Percentiles rank a stretch among this genome's conserved stretches.
These are phyloP conservation scores for Kobus ellipsiprymnus DNA, from an alignment of 2,113 vertebrate genomes.

Conservation along the genomic window DNA sequence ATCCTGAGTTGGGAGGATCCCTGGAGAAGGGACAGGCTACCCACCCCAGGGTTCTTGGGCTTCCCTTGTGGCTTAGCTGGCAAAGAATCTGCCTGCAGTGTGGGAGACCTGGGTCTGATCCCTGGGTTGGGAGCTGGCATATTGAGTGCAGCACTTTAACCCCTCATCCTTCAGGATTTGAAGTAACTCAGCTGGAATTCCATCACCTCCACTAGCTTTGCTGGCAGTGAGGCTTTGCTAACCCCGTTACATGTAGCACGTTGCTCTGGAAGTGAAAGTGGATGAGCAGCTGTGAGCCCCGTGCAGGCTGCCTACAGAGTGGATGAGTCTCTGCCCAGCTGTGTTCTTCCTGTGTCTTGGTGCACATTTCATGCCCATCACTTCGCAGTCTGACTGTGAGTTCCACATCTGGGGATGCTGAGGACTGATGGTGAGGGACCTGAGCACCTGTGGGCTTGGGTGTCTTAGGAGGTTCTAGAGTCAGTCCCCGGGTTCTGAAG, in stretches of 20 bases:
- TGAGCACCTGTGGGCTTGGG: neutral
- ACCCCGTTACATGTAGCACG: accelerated
- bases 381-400: neutral
- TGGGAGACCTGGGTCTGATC: neutral
- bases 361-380: neutral
- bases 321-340: neutral
- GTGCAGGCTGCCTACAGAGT: accelerated
- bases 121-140: neutral
- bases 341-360: neutral
- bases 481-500: neutral
- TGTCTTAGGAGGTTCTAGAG: neutral
- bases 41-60: neutral
- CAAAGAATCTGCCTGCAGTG: neutral
- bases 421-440: neutral
- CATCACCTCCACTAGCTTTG: neutral
- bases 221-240: neutral
- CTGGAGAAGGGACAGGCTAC: neutral
- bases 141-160: neutral
- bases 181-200: neutral
- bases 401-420: neutral
- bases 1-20: neutral
- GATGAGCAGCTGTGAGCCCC: neutral
- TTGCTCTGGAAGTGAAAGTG: neutral
- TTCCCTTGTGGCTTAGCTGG: neutral
- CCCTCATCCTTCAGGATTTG: neutral